Percentiles rank a stretch among this genome's conserved stretches.
These are phyloP conservation scores for Dioctria rufipes DNA, from an alignment of 2,888 invertebrate genomes.

Conservation along the genomic window DNA sequence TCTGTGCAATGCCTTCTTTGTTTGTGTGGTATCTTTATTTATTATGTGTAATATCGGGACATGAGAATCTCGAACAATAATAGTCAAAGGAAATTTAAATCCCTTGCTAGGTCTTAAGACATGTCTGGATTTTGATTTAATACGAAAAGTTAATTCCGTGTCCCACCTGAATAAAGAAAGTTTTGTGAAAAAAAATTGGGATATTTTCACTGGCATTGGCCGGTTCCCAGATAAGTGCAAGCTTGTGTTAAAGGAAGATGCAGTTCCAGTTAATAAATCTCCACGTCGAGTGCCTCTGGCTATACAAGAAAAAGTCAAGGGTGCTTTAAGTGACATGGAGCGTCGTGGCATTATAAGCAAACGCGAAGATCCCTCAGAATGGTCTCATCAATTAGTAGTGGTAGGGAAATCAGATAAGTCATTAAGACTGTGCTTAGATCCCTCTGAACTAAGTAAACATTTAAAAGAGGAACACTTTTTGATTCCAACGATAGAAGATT, in stretches of 20 bases:
- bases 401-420: slow-evolving; percentile 17
- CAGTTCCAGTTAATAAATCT: no score
- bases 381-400: slow-evolving; percentile 34
- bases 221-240: no score
- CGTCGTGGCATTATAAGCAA: slow-evolving; percentile 1
- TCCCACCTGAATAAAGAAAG: no score
- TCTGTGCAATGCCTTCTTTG: no score
- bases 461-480: slow-evolving; percentile 30
- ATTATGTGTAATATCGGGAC: no score
- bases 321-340: slow-evolving; percentile 56
- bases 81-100: no score
- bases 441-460: not conserved
- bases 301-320: slow-evolving; percentile 57
- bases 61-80: no score
- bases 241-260: no score
- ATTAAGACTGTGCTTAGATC: slow-evolving; percentile 40
- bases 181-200: slow-evolving; percentile 16
- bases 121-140: no score
- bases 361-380: slow-evolving; percentile 41
- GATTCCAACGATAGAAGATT: slow-evolving; percentile 60
- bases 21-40: no score
- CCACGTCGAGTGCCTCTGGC: slow-evolving; percentile 59
- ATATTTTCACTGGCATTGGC: slow-evolving; percentile 37
- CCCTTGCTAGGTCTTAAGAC: no score
- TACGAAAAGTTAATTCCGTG: no score